Base-by-base conservation (phyloP, 2,797 vertebrate species). In the Tolypeutes matacus region DNA sequence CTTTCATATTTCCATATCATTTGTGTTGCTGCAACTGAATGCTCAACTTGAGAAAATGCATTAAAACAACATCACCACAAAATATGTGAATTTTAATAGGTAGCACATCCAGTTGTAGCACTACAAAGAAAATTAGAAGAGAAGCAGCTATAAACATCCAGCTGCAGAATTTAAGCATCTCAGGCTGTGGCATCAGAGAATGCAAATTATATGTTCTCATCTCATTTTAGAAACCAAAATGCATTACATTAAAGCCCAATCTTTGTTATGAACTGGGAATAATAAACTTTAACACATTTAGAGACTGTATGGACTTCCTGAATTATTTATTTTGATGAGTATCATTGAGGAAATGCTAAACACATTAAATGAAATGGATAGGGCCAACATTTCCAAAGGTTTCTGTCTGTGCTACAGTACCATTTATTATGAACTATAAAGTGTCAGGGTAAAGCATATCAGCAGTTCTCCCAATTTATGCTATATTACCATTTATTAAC, bases 1-100 rank as follows among this genome's bases (percentile, higher is more conserved):
- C 36, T 64, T 89, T 95, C 81, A 36, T 80, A 78, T 58, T 70
- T 92, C 80, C 20, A 39, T 39, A 46, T 67, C 78, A 86, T 89
- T 94, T 95, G 70, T 83, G 31, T 58, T 94, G 58, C 86, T 46
- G 18, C 72, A 93, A n/a, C 31, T 64, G 27, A 96, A 89, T 15
- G 4, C 34, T 89, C 56, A 87, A 86, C 60, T 93, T 95, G 53
- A 95, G 60, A 94, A 92, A 77, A 95, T 62, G 14, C n/a, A 91
- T 76, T 97, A 90, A 94, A 94, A 76, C 23, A 86, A 31, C 58
- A 95, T 91, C 76, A 89, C 64, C 76, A 95, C 13, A 60, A 89
- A 95, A 92, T 2, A 90, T 51, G 29, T 88, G 53, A 53, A 89
- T 80, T 86, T 80, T 65, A 93, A 10, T 25, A 64, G 42, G 51